Conservation (phyloP, 2,113 vertebrate genomes). For the Sprattus sprattus region DNA sequence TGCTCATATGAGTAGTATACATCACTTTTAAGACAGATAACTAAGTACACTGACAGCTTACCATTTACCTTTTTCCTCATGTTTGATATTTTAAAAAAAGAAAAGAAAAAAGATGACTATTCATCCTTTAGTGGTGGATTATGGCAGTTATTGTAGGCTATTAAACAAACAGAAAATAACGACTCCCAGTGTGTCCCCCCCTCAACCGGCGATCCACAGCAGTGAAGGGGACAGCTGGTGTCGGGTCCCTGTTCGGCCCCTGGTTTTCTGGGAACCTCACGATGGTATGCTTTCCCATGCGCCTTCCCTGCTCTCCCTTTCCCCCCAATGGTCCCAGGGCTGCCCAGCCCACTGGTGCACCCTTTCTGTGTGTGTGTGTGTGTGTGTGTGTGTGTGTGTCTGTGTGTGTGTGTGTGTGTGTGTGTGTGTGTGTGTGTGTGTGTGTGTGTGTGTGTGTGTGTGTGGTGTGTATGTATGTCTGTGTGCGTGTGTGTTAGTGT, state of each 20-base stretch:
- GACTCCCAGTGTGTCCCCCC: neutral
- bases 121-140: neutral
- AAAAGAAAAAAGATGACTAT: neutral
- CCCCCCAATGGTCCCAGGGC: neutral
- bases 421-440: too few species aligned
- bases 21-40: too few species aligned
- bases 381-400: neutral
- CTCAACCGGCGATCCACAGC: too few species aligned
- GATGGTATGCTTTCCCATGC: slow-evolving; percentile 1
- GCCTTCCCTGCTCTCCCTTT: neutral
- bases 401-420: neutral
- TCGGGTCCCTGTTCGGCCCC: neutral
- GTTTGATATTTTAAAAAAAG: neutral
- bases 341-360: neutral
- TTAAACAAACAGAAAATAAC: neutral
- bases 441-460: neutral
- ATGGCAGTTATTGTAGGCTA: neutral
- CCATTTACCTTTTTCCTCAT: neutral
- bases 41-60: neutral
- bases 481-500: neutral
- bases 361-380: neutral
- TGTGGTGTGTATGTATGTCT: too few species aligned
- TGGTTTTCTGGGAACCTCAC: neutral
- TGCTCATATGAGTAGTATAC: neutral
- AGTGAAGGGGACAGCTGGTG: slow-evolving; percentile 1